A percentile compares a stretch with the other conserved stretches of the same genome.
Evolutionary conservation across 2,888 invertebrate species (phyloP).

Genomic region (Apotomis betuletana): DNA sequence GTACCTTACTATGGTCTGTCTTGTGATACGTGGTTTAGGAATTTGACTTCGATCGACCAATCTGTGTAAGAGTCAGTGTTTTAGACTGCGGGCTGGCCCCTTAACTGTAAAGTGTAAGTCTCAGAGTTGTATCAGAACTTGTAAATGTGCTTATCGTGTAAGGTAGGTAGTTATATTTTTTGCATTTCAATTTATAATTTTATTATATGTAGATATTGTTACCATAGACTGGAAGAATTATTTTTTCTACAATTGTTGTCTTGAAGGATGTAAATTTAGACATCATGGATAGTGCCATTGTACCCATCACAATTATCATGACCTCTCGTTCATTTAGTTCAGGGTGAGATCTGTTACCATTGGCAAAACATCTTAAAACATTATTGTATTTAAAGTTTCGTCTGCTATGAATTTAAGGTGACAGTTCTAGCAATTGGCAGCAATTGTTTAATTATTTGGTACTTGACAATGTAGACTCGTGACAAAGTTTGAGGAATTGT

Average conservation of each 20-base stretch:
- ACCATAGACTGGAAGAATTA: constrained; percentile 64
- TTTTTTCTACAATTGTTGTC: constrained; percentile 56
- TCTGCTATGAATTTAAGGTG: constrained; percentile 19
- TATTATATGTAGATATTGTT: constrained; percentile 66
- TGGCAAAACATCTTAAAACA: constrained; percentile 10
- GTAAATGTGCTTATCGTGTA: constrained; percentile 34
- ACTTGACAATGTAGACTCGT: not conserved
- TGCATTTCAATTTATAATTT: constrained; percentile 72
- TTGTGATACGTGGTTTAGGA: constrained; percentile 76
- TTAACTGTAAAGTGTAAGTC: constrained; percentile 53
- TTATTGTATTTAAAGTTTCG: constrained; percentile 11
- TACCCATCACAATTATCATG: constrained; percentile 32
- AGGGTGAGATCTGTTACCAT: constrained; percentile 30
- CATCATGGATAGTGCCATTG: constrained; percentile 40
- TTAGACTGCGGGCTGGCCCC: constrained; percentile 75
- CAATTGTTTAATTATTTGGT: constrained; percentile 25
- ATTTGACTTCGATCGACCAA: constrained; percentile 77
- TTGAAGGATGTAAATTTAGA: constrained; percentile 42
- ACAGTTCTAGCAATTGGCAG: constrained; percentile 27
- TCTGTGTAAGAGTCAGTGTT: constrained; percentile 71
- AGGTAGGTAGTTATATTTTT: constrained; percentile 55
- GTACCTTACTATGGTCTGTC: constrained; percentile 71
- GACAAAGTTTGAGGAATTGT: not conserved
- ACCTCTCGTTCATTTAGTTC: constrained; percentile 36
- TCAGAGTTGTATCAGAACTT: constrained; percentile 40